phyloP scores from a whole-genome alignment of 1,140 invertebrate species.

The Mizuhopecten yessoensis region DNA sequence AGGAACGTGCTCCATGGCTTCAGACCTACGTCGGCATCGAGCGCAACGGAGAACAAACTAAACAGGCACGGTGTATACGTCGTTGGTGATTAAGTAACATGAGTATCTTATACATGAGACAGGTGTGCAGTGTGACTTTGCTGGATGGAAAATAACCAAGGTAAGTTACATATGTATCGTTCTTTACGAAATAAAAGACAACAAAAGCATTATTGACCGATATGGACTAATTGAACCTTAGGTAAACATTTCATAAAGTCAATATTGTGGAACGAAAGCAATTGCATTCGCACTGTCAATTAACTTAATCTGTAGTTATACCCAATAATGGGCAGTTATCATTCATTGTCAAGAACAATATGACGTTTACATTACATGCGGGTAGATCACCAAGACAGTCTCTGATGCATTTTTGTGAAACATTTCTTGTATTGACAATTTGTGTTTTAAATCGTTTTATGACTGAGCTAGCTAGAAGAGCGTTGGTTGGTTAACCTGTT shows the following conservation, averaged over 20 bases:
- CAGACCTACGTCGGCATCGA: neutral
- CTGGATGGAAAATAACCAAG: neutral
- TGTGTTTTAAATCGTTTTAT: too few relatives aligned
- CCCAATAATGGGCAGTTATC: neutral
- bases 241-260: neutral
- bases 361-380: too few relatives aligned
- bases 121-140: neutral
- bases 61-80: neutral
- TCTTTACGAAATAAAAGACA: neutral
- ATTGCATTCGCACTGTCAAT: neutral
- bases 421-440: too few relatives aligned
- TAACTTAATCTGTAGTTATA: neutral
- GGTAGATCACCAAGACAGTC: neutral
- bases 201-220: neutral
- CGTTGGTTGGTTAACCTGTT: too few relatives aligned
- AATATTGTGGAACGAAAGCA: neutral
- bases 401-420: neutral
- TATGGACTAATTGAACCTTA: neutral
- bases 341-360: neutral
- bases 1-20: neutral
- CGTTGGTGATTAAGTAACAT: neutral
- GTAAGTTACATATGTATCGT: neutral
- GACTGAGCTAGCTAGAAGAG: too few relatives aligned
- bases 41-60: neutral
- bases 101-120: neutral